These are phyloP conservation scores for Crotalus horridus DNA, from an alignment of 2,113 vertebrate genomes.

Conservation along the genomic window DNA sequence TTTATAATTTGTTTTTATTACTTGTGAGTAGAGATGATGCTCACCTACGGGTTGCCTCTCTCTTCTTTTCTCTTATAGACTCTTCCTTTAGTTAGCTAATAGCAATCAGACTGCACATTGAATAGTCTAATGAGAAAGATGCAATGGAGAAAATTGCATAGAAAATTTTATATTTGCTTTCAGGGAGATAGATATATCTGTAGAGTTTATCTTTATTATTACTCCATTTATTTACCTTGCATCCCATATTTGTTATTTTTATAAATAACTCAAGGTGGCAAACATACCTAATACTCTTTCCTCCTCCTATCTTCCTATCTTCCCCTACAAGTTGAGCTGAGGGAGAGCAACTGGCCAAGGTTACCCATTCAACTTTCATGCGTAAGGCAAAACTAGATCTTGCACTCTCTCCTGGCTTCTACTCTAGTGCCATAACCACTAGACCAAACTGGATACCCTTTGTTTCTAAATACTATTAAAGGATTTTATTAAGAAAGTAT, in stretches of 20 bases:
- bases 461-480: background rate
- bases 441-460: too few species aligned
- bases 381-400: too few species aligned
- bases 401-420: too few species aligned
- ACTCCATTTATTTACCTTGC: background rate
- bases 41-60: background rate
- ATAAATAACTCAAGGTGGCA: background rate
- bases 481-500: background rate
- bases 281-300: background rate
- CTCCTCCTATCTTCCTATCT: too few species aligned
- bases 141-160: background rate
- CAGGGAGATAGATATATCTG: conserved; percentile 1
- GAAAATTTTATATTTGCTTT: background rate
- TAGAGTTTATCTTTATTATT: background rate
- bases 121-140: conserved; percentile 3
- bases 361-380: too few species aligned
- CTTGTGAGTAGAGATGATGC: background rate
- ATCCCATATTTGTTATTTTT: background rate
- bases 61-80: background rate
- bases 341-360: too few species aligned
- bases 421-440: too few species aligned
- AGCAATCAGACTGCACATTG: background rate
- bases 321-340: too few species aligned
- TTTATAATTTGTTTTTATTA: background rate
- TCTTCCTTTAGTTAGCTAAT: conserved; percentile 2